These are phyloP conservation scores for Lasiommata megera DNA, from an alignment of 2,888 invertebrate species.

Conservation along the genomic window DNA sequence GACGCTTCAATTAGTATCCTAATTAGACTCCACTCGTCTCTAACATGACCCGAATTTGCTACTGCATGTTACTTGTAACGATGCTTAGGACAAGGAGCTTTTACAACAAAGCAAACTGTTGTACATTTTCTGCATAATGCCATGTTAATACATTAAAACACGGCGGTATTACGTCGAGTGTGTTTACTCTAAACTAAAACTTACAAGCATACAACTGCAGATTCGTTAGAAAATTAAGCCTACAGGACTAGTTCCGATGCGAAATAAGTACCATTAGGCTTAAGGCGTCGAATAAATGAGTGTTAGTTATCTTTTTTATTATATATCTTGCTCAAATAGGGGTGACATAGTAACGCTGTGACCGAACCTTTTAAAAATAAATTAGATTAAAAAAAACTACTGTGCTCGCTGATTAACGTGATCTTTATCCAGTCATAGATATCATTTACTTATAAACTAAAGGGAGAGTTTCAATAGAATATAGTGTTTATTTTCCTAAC, in stretches of 20 bases:
- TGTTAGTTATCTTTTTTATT: too few relatives aligned
- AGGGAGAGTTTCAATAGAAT: constrained; percentile 12
- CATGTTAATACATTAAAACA: neutral
- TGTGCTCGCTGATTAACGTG: too few relatives aligned
- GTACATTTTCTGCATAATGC: neutral
- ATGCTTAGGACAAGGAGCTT: neutral
- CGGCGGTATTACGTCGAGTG: neutral
- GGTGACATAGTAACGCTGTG: too few relatives aligned
- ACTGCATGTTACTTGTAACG: neutral
- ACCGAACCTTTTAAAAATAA: too few relatives aligned
- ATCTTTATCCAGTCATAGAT: neutral
- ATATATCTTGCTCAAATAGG: too few relatives aligned
- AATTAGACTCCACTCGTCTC: neutral
- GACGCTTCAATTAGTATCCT: constrained; percentile 9
- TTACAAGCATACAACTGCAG: neutral
- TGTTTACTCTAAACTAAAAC: neutral
- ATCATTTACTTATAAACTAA: neutral
- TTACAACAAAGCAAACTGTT: neutral
- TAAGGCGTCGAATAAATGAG: too few relatives aligned
- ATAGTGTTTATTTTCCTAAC: constrained; percentile 23
- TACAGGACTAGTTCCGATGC: too few relatives aligned
- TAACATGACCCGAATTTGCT: constrained; percentile 4
- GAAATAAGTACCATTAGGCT: too few relatives aligned
- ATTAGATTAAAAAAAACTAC: too few relatives aligned
- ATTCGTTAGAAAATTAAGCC: too few relatives aligned